Evolutionary conservation across 1,140 invertebrate genomes (phyloP).

Genomic region (Drosophila seguyi): DNA sequence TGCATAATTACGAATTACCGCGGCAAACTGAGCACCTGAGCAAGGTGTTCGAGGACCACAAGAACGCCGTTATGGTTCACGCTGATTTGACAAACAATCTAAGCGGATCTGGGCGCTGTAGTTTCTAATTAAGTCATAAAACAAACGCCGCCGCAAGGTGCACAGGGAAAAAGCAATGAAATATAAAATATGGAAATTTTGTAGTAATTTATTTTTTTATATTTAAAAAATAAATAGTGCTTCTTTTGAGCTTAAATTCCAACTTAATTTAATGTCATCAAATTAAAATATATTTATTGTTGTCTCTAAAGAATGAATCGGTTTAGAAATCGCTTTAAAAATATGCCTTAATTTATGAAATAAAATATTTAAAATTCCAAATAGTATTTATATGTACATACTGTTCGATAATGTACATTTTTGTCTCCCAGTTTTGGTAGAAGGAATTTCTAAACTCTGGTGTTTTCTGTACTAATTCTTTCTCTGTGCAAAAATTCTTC

Average conservation of each 20-base stretch:
- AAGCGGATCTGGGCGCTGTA: constrained; percentile 31
- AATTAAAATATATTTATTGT: background rate
- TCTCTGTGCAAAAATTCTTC: background rate
- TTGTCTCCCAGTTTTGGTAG: background rate
- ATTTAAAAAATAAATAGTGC: background rate
- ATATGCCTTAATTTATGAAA: background rate
- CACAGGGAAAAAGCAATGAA: constrained; percentile 1
- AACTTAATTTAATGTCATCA: background rate
- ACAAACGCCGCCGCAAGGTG: constrained; percentile 48
- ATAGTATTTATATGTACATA: no score
- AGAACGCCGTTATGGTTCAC: constrained; percentile 63
- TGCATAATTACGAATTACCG: constrained; percentile 66
- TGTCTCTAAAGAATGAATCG: background rate
- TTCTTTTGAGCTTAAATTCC: background rate
- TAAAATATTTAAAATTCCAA: background rate
- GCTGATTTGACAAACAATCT: constrained; percentile 66
- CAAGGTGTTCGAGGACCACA: constrained; percentile 5
- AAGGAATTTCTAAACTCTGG: no score
- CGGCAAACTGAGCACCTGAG: constrained; percentile 9
- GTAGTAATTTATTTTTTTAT: background rate
- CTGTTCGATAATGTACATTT: background rate
- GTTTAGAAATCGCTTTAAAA: background rate
- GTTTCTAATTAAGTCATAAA: constrained; percentile 79
- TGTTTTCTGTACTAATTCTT: background rate
- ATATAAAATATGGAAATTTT: background rate